Evolutionary conservation across 2,888 invertebrate species (phyloP), one percentile per base, ranked within the genome.

Genomic region (Antheraea yamamai): DNA sequence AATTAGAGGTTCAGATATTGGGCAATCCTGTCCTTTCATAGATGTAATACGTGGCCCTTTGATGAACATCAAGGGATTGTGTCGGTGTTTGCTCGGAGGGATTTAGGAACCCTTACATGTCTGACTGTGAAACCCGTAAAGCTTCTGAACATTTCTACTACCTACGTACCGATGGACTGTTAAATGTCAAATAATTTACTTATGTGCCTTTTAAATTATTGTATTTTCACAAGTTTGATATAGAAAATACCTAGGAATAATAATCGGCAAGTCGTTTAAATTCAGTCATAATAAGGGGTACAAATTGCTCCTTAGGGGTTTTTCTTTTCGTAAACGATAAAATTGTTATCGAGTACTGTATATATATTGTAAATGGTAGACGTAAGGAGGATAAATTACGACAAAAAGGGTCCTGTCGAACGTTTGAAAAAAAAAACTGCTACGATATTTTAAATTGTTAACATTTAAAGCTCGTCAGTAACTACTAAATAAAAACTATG

Each of bases 21-120:
- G 84, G 84, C 86, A 85, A 87, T 88, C 81, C 85, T 81, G 84
- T 82, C 85, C 84, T 87, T 89, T 87, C 84, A 88, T 83, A 84
- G 84, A 83, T 85, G 81, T 85, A 87, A 85, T 84, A 84, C 83
- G 82, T 85, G 82, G 82, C 79, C 83, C 88, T 90, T 90, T 90
- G 88, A 87, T 81, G 85, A 87, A 85, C 87, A 84, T 81, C 82
- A 81, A 87, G 86, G 87, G 88, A 86, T 88, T 85, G 81, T 82
- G 81, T 81, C 80, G 81, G 82, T 85, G 83, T 88, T 88, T 89
- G 87, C 86, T 83, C 79, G 78, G 80, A 81, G 79, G 83, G 87
- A 88, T 90, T 90, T 88, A 86, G 83, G 84, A 86, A 83, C 84
- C 83, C 85, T 87, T 86, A 84, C 83, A 81, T 79, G 84, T 82